phyloP scores from a whole-genome alignment of 2,888 invertebrate species.

The Leistus spinibarbis region DNA sequence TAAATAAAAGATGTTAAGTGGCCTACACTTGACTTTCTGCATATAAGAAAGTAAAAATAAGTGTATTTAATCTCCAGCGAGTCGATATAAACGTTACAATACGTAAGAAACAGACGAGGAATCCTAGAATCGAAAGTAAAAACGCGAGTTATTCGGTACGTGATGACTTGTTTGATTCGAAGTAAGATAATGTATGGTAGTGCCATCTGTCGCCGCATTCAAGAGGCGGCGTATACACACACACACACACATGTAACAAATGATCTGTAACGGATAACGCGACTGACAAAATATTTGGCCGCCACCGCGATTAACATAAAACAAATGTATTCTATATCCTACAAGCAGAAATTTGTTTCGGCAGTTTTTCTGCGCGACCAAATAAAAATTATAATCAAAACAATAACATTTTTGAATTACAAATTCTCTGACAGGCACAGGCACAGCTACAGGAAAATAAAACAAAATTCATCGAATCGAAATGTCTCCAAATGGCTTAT shows the following conservation, averaged over 20 bases:
- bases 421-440: conserved; percentile 51
- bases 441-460: not conserved
- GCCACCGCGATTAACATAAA: conserved; percentile 30
- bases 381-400: conserved; percentile 52
- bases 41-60: no score
- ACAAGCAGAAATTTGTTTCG: conserved; percentile 24
- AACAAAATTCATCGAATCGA: conserved; percentile 47
- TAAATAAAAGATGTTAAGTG: no score
- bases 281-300: conserved; percentile 33
- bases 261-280: conserved; percentile 8
- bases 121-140: not conserved
- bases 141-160: no score
- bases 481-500: conserved; percentile 53
- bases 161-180: not conserved
- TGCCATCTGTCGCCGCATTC: not conserved
- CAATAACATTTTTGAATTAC: conserved; percentile 58
- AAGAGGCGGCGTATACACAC: not conserved
- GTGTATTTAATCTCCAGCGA: no score
- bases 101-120: no score
- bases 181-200: not conserved
- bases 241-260: no score
- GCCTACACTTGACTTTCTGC: no score
- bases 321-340: conserved; percentile 30
- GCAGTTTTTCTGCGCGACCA: conserved; percentile 25
- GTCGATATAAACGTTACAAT: no score